Evolutionary conservation across 2,888 invertebrate species (phyloP).

Genomic region (Thereva nobilitata): DNA sequence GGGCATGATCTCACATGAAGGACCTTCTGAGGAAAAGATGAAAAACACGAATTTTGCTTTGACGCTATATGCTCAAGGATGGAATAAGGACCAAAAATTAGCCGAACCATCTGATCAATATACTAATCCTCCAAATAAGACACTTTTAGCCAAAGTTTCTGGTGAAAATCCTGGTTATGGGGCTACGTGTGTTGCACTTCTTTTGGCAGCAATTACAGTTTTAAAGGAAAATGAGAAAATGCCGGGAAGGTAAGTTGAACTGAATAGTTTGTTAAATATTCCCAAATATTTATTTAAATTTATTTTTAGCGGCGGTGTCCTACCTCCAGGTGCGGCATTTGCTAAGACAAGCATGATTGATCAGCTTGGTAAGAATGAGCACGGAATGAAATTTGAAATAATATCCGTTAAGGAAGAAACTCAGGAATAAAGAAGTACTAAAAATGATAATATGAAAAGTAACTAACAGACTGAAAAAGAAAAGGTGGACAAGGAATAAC

Average conservation of each 20-base stretch:
- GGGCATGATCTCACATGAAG: constrained; percentile 70
- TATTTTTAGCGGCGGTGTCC: constrained; percentile 77
- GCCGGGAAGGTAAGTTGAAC: constrained; percentile 67
- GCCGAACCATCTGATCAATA: constrained; percentile 61
- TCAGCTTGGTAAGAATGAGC: constrained; percentile 66
- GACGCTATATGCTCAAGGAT: constrained; percentile 77
- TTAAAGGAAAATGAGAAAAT: constrained; percentile 75
- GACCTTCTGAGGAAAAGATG: constrained; percentile 66
- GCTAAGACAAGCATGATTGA: constrained; percentile 76
- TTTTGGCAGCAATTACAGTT: constrained; percentile 75
- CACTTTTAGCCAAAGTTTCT: constrained; percentile 66
- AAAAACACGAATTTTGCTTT: constrained; percentile 68
- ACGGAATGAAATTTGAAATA: constrained; percentile 74
- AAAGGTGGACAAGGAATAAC: too few species aligned
- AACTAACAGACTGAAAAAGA: too few species aligned
- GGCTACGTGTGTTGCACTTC: constrained; percentile 73
- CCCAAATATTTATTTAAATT: constrained; percentile 45
- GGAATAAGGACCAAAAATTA: constrained; percentile 66
- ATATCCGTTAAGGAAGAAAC: constrained; percentile 44
- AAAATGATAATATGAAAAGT: too few species aligned
- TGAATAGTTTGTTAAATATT: not conserved
- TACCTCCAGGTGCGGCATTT: constrained; percentile 86
- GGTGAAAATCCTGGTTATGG: constrained; percentile 71
- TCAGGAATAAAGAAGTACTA: not conserved
- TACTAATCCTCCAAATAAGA: constrained; percentile 65